Evolutionary conservation across 1,140 invertebrate genomes (phyloP).

Genomic region (Bombus soroeensis): DNA sequence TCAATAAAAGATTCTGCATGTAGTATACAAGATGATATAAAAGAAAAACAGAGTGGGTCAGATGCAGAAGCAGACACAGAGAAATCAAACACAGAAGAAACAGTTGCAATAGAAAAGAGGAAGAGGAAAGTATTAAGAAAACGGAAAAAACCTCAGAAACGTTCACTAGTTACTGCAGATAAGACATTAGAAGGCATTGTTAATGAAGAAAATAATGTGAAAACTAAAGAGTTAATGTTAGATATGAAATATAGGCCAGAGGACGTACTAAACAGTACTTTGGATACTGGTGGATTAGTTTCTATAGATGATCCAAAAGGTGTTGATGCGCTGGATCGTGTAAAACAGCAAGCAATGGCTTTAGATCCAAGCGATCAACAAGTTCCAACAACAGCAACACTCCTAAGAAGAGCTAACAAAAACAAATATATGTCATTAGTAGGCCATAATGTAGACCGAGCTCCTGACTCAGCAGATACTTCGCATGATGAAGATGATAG

Average conservation of each 20-base stretch:
- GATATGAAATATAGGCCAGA: constrained; percentile 56
- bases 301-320: constrained; percentile 62
- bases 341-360: constrained; percentile 76
- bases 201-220: constrained; percentile 61
- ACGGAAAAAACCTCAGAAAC: constrained; percentile 78
- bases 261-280: constrained; percentile 58
- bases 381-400: constrained; percentile 69
- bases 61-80: constrained; percentile 83
- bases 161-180: constrained; percentile 62
- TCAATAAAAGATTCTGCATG: constrained; percentile 65
- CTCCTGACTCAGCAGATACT: constrained; percentile 76
- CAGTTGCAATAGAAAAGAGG: constrained; percentile 76
- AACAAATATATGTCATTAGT: constrained; percentile 75
- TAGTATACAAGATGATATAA: constrained; percentile 51
- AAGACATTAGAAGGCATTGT: constrained; percentile 67
- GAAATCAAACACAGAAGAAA: constrained; percentile 82
- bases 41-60: constrained; percentile 74
- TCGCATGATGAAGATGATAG: constrained; percentile 81
- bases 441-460: constrained; percentile 66
- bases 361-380: constrained; percentile 75
- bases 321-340: constrained; percentile 74
- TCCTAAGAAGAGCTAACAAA: constrained; percentile 69
- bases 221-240: constrained; percentile 63
- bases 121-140: constrained; percentile 80
- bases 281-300: constrained; percentile 57